Percentiles rank a stretch among this genome's conserved stretches.
Conservation (phyloP, 2,888 invertebrate species). For the Dasysyrphus albostriatus region DNA sequence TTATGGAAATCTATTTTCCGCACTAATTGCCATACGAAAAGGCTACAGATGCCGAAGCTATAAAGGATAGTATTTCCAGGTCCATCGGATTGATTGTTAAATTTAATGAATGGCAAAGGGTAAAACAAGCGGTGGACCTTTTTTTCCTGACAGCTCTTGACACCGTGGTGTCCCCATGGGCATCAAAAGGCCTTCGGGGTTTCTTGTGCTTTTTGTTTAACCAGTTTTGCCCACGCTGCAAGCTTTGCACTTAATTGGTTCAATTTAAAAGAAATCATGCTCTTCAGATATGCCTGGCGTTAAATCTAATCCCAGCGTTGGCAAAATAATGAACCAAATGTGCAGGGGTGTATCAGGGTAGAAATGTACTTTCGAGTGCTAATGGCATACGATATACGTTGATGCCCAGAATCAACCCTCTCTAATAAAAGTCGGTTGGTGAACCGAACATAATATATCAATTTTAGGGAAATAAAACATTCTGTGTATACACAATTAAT, state of each 20-base stretch:
- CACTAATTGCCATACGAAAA: conserved; percentile 60
- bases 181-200: conserved; percentile 43
- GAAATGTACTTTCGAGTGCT: conserved; percentile 52
- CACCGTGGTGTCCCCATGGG: conserved; percentile 65
- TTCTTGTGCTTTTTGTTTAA: conserved; percentile 36
- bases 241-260: conserved; percentile 68
- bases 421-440: not conserved
- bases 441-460: not conserved
- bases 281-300: conserved; percentile 56
- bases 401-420: conserved; percentile 1
- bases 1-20: conserved; percentile 48
- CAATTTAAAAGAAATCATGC: conserved; percentile 76
- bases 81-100: conserved; percentile 67
- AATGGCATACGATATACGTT: conserved; percentile 40
- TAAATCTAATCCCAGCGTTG: conserved; percentile 74
- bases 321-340: conserved; percentile 70
- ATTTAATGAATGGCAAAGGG: conserved; percentile 73
- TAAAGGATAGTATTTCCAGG: conserved; percentile 32
- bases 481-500: conserved; percentile 6
- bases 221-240: conserved; percentile 67
- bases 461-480: not conserved
- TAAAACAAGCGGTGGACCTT: conserved; percentile 62
- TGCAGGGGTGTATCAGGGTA: conserved; percentile 16
- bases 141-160: conserved; percentile 69
- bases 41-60: conserved; percentile 7